Evolutionary conservation across 2,797 vertebrate species (phyloP), one percentile per base, ranked within the genome.

Genomic region (Peromyscus melanophrys): DNA sequence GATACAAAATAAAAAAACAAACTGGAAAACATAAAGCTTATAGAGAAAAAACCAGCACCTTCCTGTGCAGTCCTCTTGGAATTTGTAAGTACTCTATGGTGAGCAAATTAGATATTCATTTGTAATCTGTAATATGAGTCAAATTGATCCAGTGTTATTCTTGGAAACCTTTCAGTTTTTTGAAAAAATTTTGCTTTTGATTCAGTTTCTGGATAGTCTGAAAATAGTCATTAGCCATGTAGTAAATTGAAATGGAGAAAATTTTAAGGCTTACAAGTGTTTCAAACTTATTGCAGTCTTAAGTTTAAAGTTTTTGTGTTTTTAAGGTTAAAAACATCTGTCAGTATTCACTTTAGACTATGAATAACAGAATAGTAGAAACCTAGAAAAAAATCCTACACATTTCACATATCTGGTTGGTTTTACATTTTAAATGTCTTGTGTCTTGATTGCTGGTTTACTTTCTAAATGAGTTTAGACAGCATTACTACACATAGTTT

Each of bases 1-100:
- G 98, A 98, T 98, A 97, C 97, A 98, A 96, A 97, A 97, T 98
- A 96, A 98, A 97, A 97, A 98, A 95, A 96, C 98, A 98, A 98
- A 98, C 98, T 98, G 98, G 98, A 98, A 98, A 98, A 94, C 89
- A 97, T 2, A 98, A 98, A 97, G 97, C 96, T 97, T 92, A 55
- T 76, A 0, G 77, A 92, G 85, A 84, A 95, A 97, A 97, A 89
- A 13, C 80, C 96, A 88, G 97, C 96, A 90, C 96, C 97, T 97
- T 95, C 97, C 94, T 98, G 97, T 98, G 97, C 12, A 0, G 98
- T 98, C 98, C 96, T 98, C 31, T 98, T 98, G 98, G 96, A 98
- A 98, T 98, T 98, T 98, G 98, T 99, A 98, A 98, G 98, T 98
- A 96, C 34, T 92, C 0, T 92, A 89, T 57, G 46, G 97, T 95